A percentile compares a stretch with the other conserved stretches of the same genome.
phyloP scores from a whole-genome alignment of 2,888 invertebrate species.

The Meta bourneti region DNA sequence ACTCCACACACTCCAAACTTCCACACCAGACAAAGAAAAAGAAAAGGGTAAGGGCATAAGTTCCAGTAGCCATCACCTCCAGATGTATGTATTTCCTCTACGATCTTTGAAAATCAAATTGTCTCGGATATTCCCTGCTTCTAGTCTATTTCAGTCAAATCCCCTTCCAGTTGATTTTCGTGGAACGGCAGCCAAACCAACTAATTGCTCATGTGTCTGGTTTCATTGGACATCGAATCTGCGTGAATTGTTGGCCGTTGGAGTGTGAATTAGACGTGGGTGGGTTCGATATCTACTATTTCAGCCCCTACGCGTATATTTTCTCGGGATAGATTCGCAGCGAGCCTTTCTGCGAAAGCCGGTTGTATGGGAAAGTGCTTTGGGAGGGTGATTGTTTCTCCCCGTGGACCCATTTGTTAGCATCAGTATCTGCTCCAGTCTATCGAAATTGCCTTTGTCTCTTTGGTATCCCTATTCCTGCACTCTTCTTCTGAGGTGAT shows the following conservation, averaged over 20 bases:
- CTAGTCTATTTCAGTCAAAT: not conserved
- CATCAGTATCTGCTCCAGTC: not conserved
- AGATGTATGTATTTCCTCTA: too few species aligned
- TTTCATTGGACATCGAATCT: slow-evolving; percentile 28
- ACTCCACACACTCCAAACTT: too few species aligned
- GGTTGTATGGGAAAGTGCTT: not conserved
- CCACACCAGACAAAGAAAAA: too few species aligned
- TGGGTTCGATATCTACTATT: not conserved
- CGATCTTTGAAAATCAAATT: not conserved
- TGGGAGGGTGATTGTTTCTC: not conserved
- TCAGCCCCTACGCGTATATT: not conserved
- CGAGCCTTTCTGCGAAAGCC: not conserved
- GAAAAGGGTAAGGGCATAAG: too few species aligned
- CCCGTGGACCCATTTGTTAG: not conserved
- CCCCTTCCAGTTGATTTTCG: not conserved
- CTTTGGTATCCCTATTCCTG: not conserved
- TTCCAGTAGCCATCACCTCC: too few species aligned
- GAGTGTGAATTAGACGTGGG: not conserved
- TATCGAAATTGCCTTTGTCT: not conserved
- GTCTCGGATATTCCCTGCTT: not conserved
- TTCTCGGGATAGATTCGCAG: not conserved
- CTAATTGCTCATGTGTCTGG: slow-evolving; percentile 20
- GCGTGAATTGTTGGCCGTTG: not conserved
- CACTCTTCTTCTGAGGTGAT: too few species aligned
- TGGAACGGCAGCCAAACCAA: not conserved